Base-by-base conservation (phyloP, 2,888 invertebrate species). In the Cyclophora albipunctata region DNA sequence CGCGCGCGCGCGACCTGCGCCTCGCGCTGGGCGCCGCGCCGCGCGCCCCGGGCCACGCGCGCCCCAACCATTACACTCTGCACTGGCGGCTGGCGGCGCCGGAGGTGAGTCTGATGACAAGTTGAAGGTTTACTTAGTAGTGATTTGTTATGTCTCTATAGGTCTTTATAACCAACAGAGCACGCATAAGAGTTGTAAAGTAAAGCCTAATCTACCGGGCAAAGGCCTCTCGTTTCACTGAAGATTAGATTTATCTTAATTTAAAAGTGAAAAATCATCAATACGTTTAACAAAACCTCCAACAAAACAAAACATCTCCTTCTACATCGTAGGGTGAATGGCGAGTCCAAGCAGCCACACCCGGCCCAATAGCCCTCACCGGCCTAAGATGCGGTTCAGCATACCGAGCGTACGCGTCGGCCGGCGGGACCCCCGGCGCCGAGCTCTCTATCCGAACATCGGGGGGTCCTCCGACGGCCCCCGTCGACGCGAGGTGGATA, bases 381-480 rank as follows among this genome's bases (percentile, higher is more conserved):
- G 92, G 93, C 33, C 90, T 97, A 5, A 92, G 93, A 60, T 97
- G 97, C 80, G 97, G 97, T 34, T 94, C 95, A 41, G 91, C 92
- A 47, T 97, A 97, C 73, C 91, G 94, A 65, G 93, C 96, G 48
- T 93, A 94, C 73, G 90, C 96, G 61, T 92, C 94, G 6, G 95
- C 96, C 0, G 93, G 93, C 53, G 96, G 96, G 71, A 90, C 92
- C 47, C 92, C 94, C 0, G 95, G 95, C 53, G 88, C 93, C 35
- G 91, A 93, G 69, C 90, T 95, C 61, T 92, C 92, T 59, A 92
- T 94, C 20, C 94, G 96, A 20, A 95, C 95, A 66, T 96, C 96
- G 52, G 94, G 95, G 2, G 92, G 95, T 85, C 85, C 85, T 0
- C 86, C 88, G 0, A 66, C 66, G 0, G 84, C 93, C 34, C 95